Evolutionary conservation across 2,113 vertebrate species (phyloP).

Genomic region (Rutilus rutilus): DNA sequence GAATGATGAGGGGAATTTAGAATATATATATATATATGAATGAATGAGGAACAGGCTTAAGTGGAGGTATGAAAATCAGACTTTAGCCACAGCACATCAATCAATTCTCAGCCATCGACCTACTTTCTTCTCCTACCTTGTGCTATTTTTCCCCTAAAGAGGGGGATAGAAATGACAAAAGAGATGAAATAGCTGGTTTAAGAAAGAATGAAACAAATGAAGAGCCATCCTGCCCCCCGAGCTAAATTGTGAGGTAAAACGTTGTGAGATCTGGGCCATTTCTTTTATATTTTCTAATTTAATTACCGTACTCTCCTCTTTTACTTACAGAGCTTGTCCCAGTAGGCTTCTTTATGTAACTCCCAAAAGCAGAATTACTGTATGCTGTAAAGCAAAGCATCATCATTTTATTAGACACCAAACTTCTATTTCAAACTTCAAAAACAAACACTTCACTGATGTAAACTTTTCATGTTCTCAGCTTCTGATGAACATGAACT

Average conservation of each 20-base stretch:
- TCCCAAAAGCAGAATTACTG: conserved; percentile 41
- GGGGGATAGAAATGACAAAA: neutral
- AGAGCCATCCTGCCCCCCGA: conserved; percentile 24
- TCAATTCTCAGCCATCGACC: conserved; percentile 48
- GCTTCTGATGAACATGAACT: neutral
- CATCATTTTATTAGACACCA: neutral
- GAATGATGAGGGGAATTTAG: neutral
- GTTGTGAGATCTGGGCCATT: conserved; percentile 41
- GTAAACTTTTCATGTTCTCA: neutral
- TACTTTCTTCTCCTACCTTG: conserved; percentile 51
- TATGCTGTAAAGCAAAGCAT: conserved; percentile 7
- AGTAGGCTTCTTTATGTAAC: conserved; percentile 16
- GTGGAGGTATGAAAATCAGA: conserved; percentile 44
- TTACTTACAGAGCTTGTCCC: conserved; percentile 42
- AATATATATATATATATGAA: neutral
- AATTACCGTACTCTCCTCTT: conserved; percentile 39
- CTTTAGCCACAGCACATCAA: conserved; percentile 45
- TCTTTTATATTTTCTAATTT: conserved; percentile 50
- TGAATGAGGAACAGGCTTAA: conserved; percentile 6
- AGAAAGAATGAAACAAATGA: conserved; percentile 21
- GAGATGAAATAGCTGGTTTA: neutral
- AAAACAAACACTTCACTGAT: neutral
- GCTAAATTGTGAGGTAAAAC: conserved; percentile 44
- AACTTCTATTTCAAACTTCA: neutral
- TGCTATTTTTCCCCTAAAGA: conserved; percentile 43